A percentile compares a stretch with the other conserved stretches of the same genome.
Evolutionary conservation across 2,113 vertebrate genomes (phyloP).

Genomic region (Cavia porcellus): DNA sequence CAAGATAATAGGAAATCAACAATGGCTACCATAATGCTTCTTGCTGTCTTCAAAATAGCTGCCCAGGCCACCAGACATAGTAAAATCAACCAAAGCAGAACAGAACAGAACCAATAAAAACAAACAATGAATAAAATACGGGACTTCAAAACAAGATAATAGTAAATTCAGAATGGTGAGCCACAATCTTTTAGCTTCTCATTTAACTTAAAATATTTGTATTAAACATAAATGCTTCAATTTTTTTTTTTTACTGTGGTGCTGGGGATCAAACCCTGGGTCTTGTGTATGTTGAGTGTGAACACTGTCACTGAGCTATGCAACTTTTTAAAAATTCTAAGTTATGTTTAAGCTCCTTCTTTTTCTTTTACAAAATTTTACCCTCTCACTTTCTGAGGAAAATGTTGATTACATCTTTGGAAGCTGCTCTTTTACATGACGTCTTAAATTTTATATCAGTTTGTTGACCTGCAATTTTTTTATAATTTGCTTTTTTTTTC

Average conservation of each 20-base stretch:
- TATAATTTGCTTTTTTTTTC: constrained; percentile 10
- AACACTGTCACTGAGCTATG: not conserved
- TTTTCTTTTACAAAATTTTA: not conserved
- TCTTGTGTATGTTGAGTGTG: not conserved
- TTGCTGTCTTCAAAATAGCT: no score
- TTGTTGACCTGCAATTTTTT: not conserved
- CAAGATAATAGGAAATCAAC: no score
- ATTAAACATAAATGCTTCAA: not conserved
- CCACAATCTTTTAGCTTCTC: not conserved
- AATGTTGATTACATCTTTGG: not conserved
- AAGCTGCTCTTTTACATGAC: constrained; percentile 7
- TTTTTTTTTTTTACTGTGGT: not conserved
- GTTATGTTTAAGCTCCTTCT: not conserved
- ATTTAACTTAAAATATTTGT: not conserved
- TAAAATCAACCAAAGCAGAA: no score
- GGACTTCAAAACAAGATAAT: no score
- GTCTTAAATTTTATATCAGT: not conserved
- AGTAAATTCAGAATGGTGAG: not conserved
- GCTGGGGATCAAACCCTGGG: no score
- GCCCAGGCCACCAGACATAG: no score
- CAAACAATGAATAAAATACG: no score
- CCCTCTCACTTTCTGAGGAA: not conserved
- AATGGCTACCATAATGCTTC: no score
- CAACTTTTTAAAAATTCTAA: not conserved
- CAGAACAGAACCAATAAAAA: no score